Conservation (phyloP, 2,888 invertebrate genomes). For the Aphidius colemani region DNA sequence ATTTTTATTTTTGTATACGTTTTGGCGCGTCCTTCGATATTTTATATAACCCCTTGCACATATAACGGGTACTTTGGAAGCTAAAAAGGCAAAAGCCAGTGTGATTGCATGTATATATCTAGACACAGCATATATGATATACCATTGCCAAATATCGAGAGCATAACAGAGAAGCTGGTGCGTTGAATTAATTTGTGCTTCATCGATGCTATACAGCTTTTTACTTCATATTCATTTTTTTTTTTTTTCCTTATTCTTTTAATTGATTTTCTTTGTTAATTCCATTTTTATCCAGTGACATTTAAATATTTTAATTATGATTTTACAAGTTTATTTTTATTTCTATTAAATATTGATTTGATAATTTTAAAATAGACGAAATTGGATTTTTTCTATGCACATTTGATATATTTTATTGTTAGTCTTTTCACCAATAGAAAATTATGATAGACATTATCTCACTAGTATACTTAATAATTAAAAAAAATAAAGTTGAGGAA, state of each 20-base stretch:
- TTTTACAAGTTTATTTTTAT: slow-evolving; percentile 18
- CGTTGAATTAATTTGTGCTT: slow-evolving; percentile 58
- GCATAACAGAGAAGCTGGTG: slow-evolving; percentile 37
- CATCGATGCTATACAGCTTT: slow-evolving; percentile 49
- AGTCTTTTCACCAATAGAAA: too few relatives aligned
- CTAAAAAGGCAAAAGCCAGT: slow-evolving; percentile 20
- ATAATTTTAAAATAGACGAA: slow-evolving; percentile 1
- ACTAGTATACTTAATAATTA: too few relatives aligned
- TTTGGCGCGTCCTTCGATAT: slow-evolving; percentile 32
- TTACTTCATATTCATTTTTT: slow-evolving; percentile 36
- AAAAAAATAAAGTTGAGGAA: too few relatives aligned
- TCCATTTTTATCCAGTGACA: slow-evolving; percentile 29
- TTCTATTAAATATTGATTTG: slow-evolving; percentile 8
- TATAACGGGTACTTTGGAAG: slow-evolving; percentile 31
- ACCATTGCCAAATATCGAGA: slow-evolving; percentile 13
- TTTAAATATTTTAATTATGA: slow-evolving; percentile 32
- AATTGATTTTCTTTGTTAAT: slow-evolving; percentile 33
- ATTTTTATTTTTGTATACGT: slow-evolving; percentile 2
- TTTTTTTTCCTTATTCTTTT: slow-evolving; percentile 34
- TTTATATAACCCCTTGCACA: slow-evolving; percentile 41
- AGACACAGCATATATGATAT: neutral
- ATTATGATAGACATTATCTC: too few relatives aligned
- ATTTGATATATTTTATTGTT: too few relatives aligned
- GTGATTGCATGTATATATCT: slow-evolving; percentile 16
- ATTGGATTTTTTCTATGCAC: neutral